Conservation (phyloP, 1,140 invertebrate species). For the Penaeus vannamei region DNA sequence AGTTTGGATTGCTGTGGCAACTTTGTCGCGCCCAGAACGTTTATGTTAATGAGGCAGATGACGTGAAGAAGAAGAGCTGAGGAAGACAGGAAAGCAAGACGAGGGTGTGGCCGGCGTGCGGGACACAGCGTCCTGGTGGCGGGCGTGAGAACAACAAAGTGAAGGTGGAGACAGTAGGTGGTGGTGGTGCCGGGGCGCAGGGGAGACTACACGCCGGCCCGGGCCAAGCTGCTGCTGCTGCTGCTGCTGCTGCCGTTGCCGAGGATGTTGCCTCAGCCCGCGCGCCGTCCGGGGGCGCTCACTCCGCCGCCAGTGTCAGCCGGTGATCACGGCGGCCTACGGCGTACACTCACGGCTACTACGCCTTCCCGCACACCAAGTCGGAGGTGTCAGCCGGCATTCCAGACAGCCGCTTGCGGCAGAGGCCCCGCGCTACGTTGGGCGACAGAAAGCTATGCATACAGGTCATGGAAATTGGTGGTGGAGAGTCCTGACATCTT, state of each 20-base stretch:
- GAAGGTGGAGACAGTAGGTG: slow-evolving; percentile 53
- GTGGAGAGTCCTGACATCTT: background rate
- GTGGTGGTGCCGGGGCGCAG: slow-evolving; percentile 57
- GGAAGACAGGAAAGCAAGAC: slow-evolving; percentile 43
- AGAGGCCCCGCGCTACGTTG: too few species aligned
- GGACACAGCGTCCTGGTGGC: slow-evolving; percentile 30
- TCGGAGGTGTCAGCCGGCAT: too few species aligned
- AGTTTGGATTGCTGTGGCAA: slow-evolving; percentile 12
- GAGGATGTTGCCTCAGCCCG: too few species aligned
- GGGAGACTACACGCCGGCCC: slow-evolving; percentile 54
- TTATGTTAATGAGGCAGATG: slow-evolving; percentile 38
- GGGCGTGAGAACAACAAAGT: slow-evolving; percentile 55
- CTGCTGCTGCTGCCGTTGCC: slow-evolving; percentile 45
- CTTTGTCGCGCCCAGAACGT: background rate
- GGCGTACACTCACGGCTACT: too few species aligned
- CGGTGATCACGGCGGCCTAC: too few species aligned
- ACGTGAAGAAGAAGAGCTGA: slow-evolving; percentile 38
- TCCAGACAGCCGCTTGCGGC: too few species aligned
- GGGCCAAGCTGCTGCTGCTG: slow-evolving; percentile 24
- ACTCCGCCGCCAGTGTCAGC: too few species aligned
- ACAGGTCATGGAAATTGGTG: too few species aligned
- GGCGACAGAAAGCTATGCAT: too few species aligned
- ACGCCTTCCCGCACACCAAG: too few species aligned
- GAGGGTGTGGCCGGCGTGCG: slow-evolving; percentile 26
- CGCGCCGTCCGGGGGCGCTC: too few species aligned